phyloP scores from a whole-genome alignment of 2,797 vertebrate species.

The Danio choprae region DNA sequence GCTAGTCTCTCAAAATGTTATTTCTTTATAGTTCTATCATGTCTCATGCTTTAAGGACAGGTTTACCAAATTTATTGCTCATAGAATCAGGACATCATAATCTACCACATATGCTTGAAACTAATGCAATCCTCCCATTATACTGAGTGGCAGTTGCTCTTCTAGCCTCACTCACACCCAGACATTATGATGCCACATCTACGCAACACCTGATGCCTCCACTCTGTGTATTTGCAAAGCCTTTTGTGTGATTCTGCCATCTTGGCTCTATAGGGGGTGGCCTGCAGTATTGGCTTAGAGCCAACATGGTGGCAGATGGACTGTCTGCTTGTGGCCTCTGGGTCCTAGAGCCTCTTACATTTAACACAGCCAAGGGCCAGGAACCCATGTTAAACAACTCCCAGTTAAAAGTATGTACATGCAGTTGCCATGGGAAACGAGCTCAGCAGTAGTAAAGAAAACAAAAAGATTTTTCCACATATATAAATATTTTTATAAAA shows the following conservation, averaged over 20 bases:
- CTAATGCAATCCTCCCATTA: constrained; percentile 21
- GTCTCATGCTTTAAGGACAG: constrained; percentile 25
- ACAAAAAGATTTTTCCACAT: too few relatives aligned
- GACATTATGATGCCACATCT: constrained; percentile 58
- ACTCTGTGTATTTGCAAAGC: constrained; percentile 44
- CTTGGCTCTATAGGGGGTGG: constrained; percentile 68
- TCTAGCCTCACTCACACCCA: constrained; percentile 53
- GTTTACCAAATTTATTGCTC: constrained; percentile 21
- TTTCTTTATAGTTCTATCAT: constrained; percentile 18
- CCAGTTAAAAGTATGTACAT: constrained; percentile 74
- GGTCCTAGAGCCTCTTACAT: constrained; percentile 47
- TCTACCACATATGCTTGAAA: constrained; percentile 21
- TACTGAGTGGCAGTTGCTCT: constrained; percentile 54
- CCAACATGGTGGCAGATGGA: constrained; percentile 81
- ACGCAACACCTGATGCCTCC: constrained; percentile 58
- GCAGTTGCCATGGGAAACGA: constrained; percentile 71
- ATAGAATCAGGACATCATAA: constrained; percentile 35
- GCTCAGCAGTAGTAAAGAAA: too few relatives aligned
- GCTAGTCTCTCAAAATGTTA: constrained; percentile 13
- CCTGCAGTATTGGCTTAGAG: constrained; percentile 66
- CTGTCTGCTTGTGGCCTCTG: constrained; percentile 68
- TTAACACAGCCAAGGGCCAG: constrained; percentile 42
- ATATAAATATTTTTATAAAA: too few relatives aligned
- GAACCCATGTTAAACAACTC: constrained; percentile 61
- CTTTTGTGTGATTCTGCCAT: constrained; percentile 60